Base-by-base conservation (phyloP, 2,888 invertebrate genomes). In the Thalpophila matura region DNA sequence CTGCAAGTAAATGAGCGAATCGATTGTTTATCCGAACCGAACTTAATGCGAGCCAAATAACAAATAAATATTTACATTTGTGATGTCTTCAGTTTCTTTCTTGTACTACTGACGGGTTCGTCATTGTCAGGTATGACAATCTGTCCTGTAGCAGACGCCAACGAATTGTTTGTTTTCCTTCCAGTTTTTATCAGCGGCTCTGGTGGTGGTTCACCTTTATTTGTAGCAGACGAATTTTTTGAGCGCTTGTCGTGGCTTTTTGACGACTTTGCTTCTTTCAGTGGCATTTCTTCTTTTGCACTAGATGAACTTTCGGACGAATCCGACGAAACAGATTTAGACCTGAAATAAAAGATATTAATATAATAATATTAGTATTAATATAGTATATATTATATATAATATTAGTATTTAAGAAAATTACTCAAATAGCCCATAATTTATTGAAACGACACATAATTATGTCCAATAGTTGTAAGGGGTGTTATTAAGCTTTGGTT, bases 121-220 rank as follows among this genome's bases (percentile, higher is more conserved):
- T 90, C 91, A 74, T 87, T 91, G 75, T 94, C 95, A 18, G 91
- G 97, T 87, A 98, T 97, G 59, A 98, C 95, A 72, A 98, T 97
- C 87, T 98, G 97, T 26, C 98, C 98, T 2, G 98, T 97, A 50
- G 97, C 97, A 10, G 97, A 97, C 1, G 98, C 97, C 46, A 98
- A 93, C 0, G 98, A 98, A 90, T 98, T 98, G 86, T 98, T 98
- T 9, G 98, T 98, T 90, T 98, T 98, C 63, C 98, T 95, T 54
- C 98, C 98, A 2, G 95, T 93, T 74, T 92, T 93, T 16, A 92
- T 83, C 0, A 91, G 91, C 1, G 86, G 88, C 22, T 90, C 91
- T 79, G 93, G 92, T 10, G 91, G 91, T 3, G 90, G 93, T 77
- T 92, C 93, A 42, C 90, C 91, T 82, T 93, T 95, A 46, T 90